Evolutionary conservation across 2,888 invertebrate genomes (phyloP).

Genomic region (Stegophylla sp.): DNA sequence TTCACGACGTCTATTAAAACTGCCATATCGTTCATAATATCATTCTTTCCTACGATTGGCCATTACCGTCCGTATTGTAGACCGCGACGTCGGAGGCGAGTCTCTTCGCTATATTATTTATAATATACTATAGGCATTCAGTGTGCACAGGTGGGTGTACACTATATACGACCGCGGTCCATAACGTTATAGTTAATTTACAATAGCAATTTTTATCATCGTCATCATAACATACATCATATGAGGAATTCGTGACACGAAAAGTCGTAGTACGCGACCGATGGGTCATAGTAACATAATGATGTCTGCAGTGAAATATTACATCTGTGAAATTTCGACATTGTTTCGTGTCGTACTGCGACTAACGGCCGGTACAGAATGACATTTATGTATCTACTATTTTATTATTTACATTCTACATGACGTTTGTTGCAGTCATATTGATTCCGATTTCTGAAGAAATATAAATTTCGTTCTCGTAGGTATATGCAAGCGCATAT

Average conservation of each 20-base stretch:
- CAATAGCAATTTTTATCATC: too few species aligned
- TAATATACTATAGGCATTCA: background rate
- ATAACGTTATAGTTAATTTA: background rate
- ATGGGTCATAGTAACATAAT: background rate
- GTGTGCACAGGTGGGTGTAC: background rate
- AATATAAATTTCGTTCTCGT: background rate
- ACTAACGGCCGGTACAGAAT: background rate
- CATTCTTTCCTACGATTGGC: background rate
- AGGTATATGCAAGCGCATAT: too few species aligned
- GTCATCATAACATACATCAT: background rate
- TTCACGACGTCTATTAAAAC: background rate
- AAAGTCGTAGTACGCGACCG: too few species aligned
- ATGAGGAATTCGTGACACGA: background rate
- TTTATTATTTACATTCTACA: background rate
- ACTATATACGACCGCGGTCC: background rate
- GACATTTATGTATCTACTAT: too few species aligned
- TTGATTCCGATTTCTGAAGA: background rate
- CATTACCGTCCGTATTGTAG: background rate
- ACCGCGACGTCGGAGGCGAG: background rate
- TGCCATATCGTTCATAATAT: slow-evolving; percentile 5
- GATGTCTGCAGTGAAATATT: background rate
- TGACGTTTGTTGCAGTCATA: background rate
- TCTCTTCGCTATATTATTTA: background rate
- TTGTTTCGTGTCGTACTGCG: background rate
- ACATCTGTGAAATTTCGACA: background rate